phyloP scores from a whole-genome alignment of 1,140 invertebrate genomes.

The Apis florea region DNA sequence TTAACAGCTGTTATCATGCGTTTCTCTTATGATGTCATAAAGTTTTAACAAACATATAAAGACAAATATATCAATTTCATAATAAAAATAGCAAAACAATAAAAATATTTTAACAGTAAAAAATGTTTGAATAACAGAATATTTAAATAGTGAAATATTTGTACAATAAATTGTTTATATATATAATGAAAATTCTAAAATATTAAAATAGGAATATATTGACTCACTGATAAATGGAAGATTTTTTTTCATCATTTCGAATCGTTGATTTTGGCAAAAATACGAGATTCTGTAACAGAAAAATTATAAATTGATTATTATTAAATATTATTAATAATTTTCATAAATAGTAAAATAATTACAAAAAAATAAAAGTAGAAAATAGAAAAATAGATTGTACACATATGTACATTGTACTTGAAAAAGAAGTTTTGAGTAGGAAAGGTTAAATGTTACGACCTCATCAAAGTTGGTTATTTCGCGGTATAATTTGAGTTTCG shows the following conservation, averaged over 20 bases:
- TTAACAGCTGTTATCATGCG: no score
- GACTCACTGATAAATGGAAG: conserved; percentile 1
- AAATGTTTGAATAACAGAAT: no score
- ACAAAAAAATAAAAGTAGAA: not conserved
- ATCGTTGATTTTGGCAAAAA: not conserved
- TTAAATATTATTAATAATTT: not conserved
- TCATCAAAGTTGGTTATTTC: conserved; percentile 9
- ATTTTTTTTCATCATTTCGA: no score
- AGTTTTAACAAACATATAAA: no score
- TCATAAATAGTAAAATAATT: not conserved
- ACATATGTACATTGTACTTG: not conserved
- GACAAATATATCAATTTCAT: no score
- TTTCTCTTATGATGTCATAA: no score
- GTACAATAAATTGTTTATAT: no score
- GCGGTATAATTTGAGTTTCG: conserved; percentile 18
- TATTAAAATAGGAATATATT: no score
- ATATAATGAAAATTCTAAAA: no score
- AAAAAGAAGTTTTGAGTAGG: not conserved
- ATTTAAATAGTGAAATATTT: no score
- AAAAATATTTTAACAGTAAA: no score
- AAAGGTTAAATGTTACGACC: not conserved
- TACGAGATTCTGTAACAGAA: not conserved
- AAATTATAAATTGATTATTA: not conserved
- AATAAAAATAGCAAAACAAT: no score
- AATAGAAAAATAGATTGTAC: not conserved